Evolutionary conservation across 1,140 invertebrate species (phyloP).

Genomic region (Papilio polyxenes): DNA sequence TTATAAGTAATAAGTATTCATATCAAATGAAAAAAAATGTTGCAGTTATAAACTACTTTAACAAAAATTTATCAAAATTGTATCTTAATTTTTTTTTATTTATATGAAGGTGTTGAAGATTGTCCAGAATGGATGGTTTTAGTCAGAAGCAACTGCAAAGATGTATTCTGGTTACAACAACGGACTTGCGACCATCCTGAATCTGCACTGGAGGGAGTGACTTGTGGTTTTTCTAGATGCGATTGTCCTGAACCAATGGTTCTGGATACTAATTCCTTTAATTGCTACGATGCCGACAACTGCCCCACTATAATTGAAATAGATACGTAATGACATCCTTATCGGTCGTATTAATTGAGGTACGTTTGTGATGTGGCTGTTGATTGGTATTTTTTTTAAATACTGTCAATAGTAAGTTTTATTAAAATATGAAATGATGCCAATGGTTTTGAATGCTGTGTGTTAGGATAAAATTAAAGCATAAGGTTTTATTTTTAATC

Average conservation of each 20-base stretch:
- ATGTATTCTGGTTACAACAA: conserved; percentile 53
- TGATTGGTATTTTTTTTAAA: no score
- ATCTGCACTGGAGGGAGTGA: conserved; percentile 46
- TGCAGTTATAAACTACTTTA: background rate
- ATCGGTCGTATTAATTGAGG: background rate
- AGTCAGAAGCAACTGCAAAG: conserved; percentile 47
- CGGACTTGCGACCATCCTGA: conserved; percentile 57
- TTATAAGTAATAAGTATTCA: background rate
- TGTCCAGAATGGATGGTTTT: conserved; percentile 58
- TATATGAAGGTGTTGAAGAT: conserved; percentile 51
- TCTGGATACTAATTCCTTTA: conserved; percentile 55
- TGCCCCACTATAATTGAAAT: conserved; percentile 44
- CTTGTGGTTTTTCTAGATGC: conserved; percentile 59
- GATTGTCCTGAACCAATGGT: conserved; percentile 57
- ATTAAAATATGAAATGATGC: background rate
- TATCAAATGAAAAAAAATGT: background rate
- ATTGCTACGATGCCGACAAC: conserved; percentile 58
- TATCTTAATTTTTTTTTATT: background rate
- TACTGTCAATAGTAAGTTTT: background rate
- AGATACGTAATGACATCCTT: background rate
- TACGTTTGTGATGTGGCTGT: no score
- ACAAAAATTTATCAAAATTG: background rate
- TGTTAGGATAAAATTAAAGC: background rate
- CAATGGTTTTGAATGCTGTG: background rate
- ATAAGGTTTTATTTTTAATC: background rate